Conservation (phyloP, 2,113 vertebrate species). For the Scytalopus superciliaris region DNA sequence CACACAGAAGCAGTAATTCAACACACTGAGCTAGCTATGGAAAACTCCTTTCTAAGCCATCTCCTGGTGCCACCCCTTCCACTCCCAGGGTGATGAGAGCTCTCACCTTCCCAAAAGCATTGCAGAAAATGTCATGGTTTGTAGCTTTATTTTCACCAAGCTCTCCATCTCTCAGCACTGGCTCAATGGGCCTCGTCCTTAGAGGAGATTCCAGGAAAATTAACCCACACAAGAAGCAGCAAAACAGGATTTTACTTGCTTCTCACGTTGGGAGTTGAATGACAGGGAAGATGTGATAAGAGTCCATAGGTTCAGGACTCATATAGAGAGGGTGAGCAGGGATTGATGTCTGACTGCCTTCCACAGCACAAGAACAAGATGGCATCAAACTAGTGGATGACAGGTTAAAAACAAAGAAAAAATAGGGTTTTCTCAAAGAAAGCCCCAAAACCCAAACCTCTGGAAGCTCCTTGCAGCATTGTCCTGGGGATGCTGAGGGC, state of each 20-base stretch:
- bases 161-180: neutral
- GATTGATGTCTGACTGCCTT: neutral
- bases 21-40: neutral
- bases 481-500: neutral
- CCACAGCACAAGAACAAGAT: neutral
- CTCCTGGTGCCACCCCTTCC: neutral
- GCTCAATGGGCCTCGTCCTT: neutral
- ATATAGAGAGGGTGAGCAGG: neutral
- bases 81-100: neutral
- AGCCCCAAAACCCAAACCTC: neutral
- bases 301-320: neutral
- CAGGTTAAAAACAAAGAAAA: neutral
- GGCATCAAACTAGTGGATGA: neutral
- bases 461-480: neutral
- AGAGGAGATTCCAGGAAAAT: neutral
- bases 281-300: neutral
- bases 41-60: neutral
- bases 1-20: neutral
- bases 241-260: neutral
- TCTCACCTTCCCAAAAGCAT: neutral
- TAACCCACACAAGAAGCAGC: neutral
- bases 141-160: neutral
- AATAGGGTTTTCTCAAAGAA: neutral
- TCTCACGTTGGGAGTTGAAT: neutral
- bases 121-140: neutral